phyloP scores from a whole-genome alignment of 64 coral and sea anemone genomes.

The Montipora capricornis region DNA sequence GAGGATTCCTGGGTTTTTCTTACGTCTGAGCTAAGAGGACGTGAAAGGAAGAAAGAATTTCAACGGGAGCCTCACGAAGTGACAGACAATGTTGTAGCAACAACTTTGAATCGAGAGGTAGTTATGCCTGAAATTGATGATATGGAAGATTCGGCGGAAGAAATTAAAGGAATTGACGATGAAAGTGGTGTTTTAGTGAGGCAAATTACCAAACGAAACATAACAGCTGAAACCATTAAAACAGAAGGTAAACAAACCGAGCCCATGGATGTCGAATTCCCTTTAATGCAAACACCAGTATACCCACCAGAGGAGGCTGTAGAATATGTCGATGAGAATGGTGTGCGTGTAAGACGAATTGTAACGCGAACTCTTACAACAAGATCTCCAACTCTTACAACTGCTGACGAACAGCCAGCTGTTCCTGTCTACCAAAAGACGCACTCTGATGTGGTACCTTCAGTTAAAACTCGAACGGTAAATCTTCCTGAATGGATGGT shows the following conservation, averaged over 20 bases:
- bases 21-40: not conserved
- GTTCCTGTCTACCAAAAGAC: not conserved
- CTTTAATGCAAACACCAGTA: not conserved
- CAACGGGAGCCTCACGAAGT: not conserved
- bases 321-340: constrained; percentile 85
- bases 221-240: constrained; percentile 31
- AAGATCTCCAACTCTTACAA: constrained; percentile 16
- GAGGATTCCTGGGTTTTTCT: not conserved
- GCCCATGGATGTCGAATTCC: not conserved
- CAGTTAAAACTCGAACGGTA: not conserved
- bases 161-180: constrained; percentile 56
- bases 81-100: not conserved
- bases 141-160: not conserved
- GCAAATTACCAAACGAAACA: constrained; percentile 29
- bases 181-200: constrained; percentile 65
- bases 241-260: not conserved
- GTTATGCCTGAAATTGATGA: constrained; percentile 13
- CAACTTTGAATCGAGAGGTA: constrained; percentile 34
- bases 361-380: constrained; percentile 59
- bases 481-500: constrained; percentile 47
- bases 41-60: not conserved
- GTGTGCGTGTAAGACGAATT: constrained; percentile 57
- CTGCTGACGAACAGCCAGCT: not conserved
- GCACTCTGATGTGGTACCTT: constrained; percentile 22
- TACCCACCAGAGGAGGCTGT: constrained; percentile 38